These are phyloP conservation scores for Illadopsis cleaveri DNA, from an alignment of 2,113 vertebrate species.

Conservation along the genomic window DNA sequence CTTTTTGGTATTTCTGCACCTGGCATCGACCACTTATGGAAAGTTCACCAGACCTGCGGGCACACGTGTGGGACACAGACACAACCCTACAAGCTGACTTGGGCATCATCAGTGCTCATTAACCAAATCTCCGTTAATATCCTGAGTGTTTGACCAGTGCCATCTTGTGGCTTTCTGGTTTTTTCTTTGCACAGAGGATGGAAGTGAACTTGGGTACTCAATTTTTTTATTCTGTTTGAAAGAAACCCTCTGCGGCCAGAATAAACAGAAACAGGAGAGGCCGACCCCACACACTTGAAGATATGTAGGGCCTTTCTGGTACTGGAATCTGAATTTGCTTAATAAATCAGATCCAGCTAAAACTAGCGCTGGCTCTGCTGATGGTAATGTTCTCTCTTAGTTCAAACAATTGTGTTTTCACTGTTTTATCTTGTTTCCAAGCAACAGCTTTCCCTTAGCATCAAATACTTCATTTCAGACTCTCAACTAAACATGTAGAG, in stretches of 20 bases:
- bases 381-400: not conserved
- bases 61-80: not conserved
- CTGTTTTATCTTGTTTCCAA: conserved; percentile 22
- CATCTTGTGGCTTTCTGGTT: conserved; percentile 35
- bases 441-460: conserved; percentile 29
- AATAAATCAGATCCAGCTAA: not conserved
- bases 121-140: not conserved
- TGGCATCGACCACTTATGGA: fast-evolving
- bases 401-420: not conserved
- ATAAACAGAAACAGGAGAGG: not conserved
- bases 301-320: not conserved
- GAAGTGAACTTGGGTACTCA: not conserved
- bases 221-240: not conserved
- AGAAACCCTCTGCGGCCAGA: not conserved
- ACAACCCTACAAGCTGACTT: not conserved
- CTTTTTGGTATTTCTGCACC: fast-evolving
- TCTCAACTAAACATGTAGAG: not conserved
- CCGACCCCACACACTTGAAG: not conserved
- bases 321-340: not conserved
- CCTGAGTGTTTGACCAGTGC: conserved; percentile 5
- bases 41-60: not conserved
- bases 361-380: not conserved
- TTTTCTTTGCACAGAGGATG: too few species aligned
- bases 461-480: not conserved
- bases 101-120: not conserved